phyloP scores from a whole-genome alignment of 2,888 invertebrate genomes.

The Rapana venosa region DNA sequence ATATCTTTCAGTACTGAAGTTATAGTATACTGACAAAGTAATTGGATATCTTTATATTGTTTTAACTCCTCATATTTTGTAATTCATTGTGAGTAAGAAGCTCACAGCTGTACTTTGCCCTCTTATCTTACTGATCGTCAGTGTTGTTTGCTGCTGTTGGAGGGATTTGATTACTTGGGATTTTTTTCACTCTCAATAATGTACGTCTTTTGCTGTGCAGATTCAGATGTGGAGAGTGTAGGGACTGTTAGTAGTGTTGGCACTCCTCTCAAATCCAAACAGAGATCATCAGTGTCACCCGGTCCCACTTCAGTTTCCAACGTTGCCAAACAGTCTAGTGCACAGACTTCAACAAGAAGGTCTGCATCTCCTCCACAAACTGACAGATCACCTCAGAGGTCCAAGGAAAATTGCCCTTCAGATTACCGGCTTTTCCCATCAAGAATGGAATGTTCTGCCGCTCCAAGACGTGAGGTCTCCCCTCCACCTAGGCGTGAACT shows the following conservation, averaged over 20 bases:
- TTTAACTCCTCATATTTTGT: too few species aligned
- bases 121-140: too few species aligned
- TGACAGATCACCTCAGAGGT: not conserved
- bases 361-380: not conserved
- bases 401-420: not conserved
- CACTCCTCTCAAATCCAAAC: slow-evolving; percentile 15
- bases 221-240: slow-evolving; percentile 18
- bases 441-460: not conserved
- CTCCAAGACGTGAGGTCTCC: not conserved
- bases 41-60: too few species aligned
- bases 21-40: too few species aligned
- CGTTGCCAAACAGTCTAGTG: not conserved
- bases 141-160: too few species aligned
- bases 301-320: not conserved
- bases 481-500: not conserved
- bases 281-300: not conserved
- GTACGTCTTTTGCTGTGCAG: not conserved
- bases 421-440: not conserved
- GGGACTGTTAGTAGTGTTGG: not conserved
- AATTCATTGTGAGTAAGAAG: too few species aligned
- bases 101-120: too few species aligned
- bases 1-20: too few species aligned
- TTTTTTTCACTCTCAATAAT: not conserved
- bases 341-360: not conserved
- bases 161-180: too few species aligned